Evolutionary conservation across 37 sponge, comb jelly and placozoan species (phyloP).

Genomic region (Beroe ovata): DNA sequence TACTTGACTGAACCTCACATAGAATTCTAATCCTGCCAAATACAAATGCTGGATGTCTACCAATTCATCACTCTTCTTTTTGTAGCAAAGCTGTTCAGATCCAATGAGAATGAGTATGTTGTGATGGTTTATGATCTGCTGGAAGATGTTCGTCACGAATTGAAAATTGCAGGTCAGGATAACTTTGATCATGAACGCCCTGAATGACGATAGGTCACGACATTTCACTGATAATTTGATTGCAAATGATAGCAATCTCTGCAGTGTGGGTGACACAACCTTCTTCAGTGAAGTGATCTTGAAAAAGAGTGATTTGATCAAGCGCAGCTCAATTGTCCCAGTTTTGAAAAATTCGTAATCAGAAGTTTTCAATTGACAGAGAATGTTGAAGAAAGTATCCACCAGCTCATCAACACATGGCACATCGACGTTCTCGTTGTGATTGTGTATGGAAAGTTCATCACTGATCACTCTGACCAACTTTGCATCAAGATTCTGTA

Average conservation of each 20-base stretch:
- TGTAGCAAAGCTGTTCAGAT: not conserved
- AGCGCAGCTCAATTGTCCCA: not conserved
- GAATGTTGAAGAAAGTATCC: constrained; percentile 7
- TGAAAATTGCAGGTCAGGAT: not conserved
- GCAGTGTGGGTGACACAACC: not conserved
- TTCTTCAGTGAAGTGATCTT: not conserved
- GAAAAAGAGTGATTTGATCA: not conserved
- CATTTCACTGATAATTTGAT: not conserved
- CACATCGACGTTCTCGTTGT: not conserved
- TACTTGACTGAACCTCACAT: not conserved
- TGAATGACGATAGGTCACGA: not conserved
- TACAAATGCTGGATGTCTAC: not conserved
- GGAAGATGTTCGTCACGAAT: not conserved
- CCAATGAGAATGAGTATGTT: constrained; percentile 5
- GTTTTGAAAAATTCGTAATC: not conserved
- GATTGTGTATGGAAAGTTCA: not conserved
- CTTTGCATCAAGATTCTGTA: constrained; percentile 15
- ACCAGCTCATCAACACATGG: constrained; percentile 19
- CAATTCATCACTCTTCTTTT: not conserved
- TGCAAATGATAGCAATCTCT: constrained; percentile 1
- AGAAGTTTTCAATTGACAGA: not conserved
- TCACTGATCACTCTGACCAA: constrained; percentile 4
- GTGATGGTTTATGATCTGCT: not conserved
- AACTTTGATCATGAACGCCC: not conserved
- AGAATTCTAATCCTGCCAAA: constrained; percentile 38